Percentiles rank a stretch among this genome's conserved stretches.
Conservation (phyloP, 2,113 vertebrate genomes). For the Chaetops frenatus region DNA sequence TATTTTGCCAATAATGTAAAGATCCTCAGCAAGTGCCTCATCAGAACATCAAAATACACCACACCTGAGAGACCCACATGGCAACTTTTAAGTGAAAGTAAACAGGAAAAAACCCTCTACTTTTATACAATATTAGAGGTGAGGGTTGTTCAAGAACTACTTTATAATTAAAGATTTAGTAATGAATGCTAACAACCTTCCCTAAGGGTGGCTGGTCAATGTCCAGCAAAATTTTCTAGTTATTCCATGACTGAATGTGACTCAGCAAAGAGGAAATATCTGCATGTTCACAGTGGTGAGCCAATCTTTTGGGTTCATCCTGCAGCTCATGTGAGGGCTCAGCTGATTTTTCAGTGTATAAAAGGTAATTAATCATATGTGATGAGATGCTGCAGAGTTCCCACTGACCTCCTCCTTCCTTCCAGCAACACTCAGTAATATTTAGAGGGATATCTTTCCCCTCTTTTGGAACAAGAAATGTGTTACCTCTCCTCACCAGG, state of each 20-base stretch:
- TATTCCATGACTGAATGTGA: neutral
- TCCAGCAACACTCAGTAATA: neutral
- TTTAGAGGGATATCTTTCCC: neutral
- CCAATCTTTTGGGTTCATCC: neutral
- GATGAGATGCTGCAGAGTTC: neutral
- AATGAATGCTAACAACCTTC: neutral
- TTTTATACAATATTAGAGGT: neutral
- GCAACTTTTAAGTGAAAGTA: neutral
- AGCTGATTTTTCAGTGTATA: neutral
- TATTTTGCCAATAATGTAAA: neutral
- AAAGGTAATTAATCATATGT: neutral
- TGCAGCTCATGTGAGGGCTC: neutral
- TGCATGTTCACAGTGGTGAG: neutral
- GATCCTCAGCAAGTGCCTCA: neutral
- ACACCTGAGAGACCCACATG: neutral
- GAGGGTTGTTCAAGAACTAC: neutral
- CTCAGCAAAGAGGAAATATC: neutral
- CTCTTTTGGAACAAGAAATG: neutral
- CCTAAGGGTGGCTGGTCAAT: neutral
- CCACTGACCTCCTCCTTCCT: neutral
- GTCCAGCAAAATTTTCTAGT: neutral
- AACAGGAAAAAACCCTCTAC: neutral
- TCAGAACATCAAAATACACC: neutral
- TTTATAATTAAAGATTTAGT: neutral
- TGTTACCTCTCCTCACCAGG: neutral